Conservation (phyloP, 2,113 vertebrate species). For the Glaucidium brasilianum region DNA sequence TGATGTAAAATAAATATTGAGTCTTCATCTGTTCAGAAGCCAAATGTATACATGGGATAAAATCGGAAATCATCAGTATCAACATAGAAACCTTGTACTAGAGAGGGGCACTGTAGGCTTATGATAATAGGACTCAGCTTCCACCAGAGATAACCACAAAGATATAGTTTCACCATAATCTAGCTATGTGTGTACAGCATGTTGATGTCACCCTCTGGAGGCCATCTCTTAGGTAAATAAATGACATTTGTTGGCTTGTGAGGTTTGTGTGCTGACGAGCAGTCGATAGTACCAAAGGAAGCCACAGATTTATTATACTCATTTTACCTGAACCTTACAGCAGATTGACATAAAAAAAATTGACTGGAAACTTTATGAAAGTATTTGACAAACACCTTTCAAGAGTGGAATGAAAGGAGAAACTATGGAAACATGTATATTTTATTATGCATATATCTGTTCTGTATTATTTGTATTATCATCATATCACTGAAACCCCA, state of each 20-base stretch:
- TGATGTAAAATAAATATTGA: neutral
- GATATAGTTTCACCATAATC: neutral
- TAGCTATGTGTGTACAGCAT: rapidly evolving
- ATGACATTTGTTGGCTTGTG: neutral
- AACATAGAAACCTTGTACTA: neutral
- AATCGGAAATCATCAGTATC: neutral
- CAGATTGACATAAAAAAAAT: neutral
- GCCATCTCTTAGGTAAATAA: neutral
- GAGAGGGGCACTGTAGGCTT: neutral
- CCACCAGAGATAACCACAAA: neutral
- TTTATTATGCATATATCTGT: neutral
- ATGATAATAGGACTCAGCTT: neutral
- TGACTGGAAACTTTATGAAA: neutral
- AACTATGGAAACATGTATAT: neutral
- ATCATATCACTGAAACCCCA: neutral
- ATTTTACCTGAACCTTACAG: neutral
- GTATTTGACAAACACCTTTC: neutral
- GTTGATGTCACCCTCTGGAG: conserved; percentile 2
- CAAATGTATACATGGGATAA: neutral
- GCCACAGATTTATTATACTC: neutral
- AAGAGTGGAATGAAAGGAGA: neutral
- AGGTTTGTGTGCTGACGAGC: neutral
- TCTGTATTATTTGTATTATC: neutral
- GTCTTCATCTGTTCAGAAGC: neutral
- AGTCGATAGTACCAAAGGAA: neutral